Evolutionary conservation across 2,888 invertebrate genomes (phyloP).

Genomic region (Drosophila mettleri): DNA sequence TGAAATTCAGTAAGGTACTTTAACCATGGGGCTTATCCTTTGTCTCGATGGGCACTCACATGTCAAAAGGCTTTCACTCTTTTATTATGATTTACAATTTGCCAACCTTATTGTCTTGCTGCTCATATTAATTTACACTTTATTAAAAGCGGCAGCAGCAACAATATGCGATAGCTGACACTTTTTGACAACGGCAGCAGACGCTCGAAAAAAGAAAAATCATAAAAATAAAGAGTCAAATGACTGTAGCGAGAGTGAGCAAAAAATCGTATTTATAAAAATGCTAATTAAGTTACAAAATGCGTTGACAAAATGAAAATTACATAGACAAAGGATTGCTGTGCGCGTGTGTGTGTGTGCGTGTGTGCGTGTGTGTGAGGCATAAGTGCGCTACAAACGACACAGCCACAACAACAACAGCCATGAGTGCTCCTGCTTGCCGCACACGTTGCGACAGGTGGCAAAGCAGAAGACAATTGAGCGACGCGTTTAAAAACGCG

Average conservation of each 20-base stretch:
- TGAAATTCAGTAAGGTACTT: not conserved
- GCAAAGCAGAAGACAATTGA: slow-evolving; percentile 59
- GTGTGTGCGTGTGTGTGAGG: not conserved
- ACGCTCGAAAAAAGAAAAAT: slow-evolving; percentile 14
- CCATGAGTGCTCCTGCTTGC: slow-evolving; percentile 20
- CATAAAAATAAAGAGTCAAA: slow-evolving; percentile 21
- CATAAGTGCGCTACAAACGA: slow-evolving; percentile 58
- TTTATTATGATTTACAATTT: slow-evolving; percentile 39
- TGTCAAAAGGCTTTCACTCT: slow-evolving; percentile 17
- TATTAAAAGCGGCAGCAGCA: slow-evolving; percentile 55
- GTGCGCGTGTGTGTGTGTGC: not conserved
- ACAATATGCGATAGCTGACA: slow-evolving; percentile 26
- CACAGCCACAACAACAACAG: slow-evolving; percentile 22
- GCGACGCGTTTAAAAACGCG: slow-evolving; percentile 43
- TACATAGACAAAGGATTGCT: slow-evolving; percentile 64
- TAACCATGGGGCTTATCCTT: not conserved
- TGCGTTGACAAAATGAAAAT: slow-evolving; percentile 67
- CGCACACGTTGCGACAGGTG: slow-evolving; percentile 61
- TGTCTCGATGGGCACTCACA: slow-evolving; percentile 1
- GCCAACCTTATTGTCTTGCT: slow-evolving; percentile 17
- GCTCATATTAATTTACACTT: slow-evolving; percentile 60
- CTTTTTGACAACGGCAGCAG: slow-evolving; percentile 35
- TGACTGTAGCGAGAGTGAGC: slow-evolving; percentile 7
- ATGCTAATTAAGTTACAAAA: slow-evolving; percentile 78
- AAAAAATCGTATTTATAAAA: slow-evolving; percentile 59